A percentile compares a stretch with the other conserved stretches of the same genome.
Conservation (phyloP, 2,888 invertebrate genomes). For the Carabus problematicus region DNA sequence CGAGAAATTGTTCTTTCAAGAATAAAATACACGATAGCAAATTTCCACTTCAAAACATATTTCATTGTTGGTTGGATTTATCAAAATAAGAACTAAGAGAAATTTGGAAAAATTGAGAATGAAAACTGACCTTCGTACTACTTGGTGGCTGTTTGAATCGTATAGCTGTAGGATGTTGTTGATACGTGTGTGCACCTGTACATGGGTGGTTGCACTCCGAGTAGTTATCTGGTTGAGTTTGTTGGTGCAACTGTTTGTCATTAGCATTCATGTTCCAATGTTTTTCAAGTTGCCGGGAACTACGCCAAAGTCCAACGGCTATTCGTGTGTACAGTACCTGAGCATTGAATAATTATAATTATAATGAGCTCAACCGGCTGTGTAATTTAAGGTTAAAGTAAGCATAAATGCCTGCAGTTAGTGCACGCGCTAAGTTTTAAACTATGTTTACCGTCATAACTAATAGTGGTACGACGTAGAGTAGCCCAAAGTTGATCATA, state of each 20-base stretch:
- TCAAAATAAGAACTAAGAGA: neutral
- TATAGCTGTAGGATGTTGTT: slow-evolving; percentile 4
- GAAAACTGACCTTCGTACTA: slow-evolving; percentile 13
- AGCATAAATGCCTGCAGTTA: no score
- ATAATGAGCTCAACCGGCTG: no score
- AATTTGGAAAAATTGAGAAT: neutral
- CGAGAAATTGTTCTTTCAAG: neutral
- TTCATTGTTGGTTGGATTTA: neutral
- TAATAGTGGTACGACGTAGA: slow-evolving; percentile 81
- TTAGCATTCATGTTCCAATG: slow-evolving; percentile 57
- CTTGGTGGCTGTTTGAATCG: slow-evolving; percentile 20
- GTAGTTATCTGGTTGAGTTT: neutral
- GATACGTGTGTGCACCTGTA: slow-evolving; percentile 16
- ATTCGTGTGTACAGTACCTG: slow-evolving; percentile 84
- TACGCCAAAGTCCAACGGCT: slow-evolving; percentile 83
- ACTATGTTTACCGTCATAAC: slow-evolving; percentile 74
- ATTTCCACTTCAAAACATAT: neutral
- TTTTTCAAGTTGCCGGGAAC: slow-evolving; percentile 70
- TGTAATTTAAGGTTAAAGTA: no score
- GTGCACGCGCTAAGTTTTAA: no score
- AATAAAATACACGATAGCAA: neutral
- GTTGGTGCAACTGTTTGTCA: slow-evolving; percentile 12
- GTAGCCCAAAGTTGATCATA: slow-evolving; percentile 80
- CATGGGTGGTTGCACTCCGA: slow-evolving; percentile 21
- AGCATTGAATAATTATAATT: no score